Evolutionary conservation across 2,888 invertebrate species (phyloP), one percentile per base, ranked within the genome.

Genomic region (Meiosimyza platycephala): DNA sequence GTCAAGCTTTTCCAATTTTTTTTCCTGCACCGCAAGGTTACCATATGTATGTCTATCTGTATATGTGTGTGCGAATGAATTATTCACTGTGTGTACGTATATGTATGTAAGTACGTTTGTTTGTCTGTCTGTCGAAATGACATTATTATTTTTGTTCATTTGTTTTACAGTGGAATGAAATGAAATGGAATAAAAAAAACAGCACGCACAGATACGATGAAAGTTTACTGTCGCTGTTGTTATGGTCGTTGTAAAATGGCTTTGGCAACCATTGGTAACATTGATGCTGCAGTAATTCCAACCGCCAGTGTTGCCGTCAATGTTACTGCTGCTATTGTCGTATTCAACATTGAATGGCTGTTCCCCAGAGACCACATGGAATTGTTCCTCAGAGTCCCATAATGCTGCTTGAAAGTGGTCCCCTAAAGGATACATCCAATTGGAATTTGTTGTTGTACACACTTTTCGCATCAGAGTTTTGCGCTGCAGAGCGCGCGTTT

Each of bases 341-440:
- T 68, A 60, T 72, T 72, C 75, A 73, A 50, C 65, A 50, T 64
- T 73, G 75, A 71, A 75, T 77, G 72, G 75, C 47, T 73, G 74
- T 71, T 82, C 84, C 85, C 78, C 63, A 77, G 81, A 84, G 83
- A 80, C 79, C 73, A 74, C 77, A 82, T 82, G 81, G 83, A 86
- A 87, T 86, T 87, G 86, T 84, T 85, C 87, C 86, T 85, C 80
- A 78, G 87, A 84, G 87, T 86, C 83, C 83, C 85, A 85, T 86
- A 85, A 86, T 83, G 82, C 83, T 82, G 81, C 83, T 81, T 80
- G 69, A 82, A 83, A 84, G 81, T 83, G 82, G 51, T 62, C 82
- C 81, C 83, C 85, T 83, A 83, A 84, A 83, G 85, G 82, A 85
- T 85, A 82, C 81, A 82, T 82, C 82, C 84, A 85, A 85, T 85